Evolutionary conservation across 2,797 vertebrate genomes (phyloP), one percentile per base, ranked within the genome.

Genomic region (Fistularia tabacaria): DNA sequence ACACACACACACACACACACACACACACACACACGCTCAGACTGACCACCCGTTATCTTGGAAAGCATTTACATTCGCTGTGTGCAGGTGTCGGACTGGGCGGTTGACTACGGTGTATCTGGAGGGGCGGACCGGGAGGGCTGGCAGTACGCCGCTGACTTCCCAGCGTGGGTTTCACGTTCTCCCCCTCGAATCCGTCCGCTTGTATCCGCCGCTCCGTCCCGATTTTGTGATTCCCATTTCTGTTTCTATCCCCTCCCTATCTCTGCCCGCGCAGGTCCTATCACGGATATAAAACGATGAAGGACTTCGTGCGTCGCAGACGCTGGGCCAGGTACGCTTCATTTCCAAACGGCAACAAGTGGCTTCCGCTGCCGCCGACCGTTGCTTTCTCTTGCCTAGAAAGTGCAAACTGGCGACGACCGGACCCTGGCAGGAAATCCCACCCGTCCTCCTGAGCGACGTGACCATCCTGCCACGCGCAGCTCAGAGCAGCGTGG

Each of bases 251-350:
- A n/a, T n/a, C n/a, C n/a, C n/a, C n/a, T n/a, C n/a, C 59, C 38
- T 56, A 59, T 43, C 13, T 58, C 57, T 37, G 11, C 56, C 59
- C 40, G 60, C 68, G 36, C 85, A 99, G 97, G 79, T 94, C 93
- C 2, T 99, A 95, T 84, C 95, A 98, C 0, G 91, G 95, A 36
- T 87, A 96, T 85, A 99, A 99, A 90, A 98, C 95, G 36, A 90
- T 98, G 80, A 99, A 96, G 83, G 97, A 99, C 83, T 99, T 99
- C 76, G 97, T 99, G n/a, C 90, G 97, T 63, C 92, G 96, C 73
- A 91, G 95, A 76, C 92, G 96, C 65, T 99, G 97, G 96, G 92
- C 93, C 76, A 98, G 97, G 97, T 98, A 90, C 51, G 57, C 8
- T 60, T 61, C 51, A 52, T n/a, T 41, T 44, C 50, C 36, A 2